Conservation (phyloP, 30 jellyfish, hydroid and myxozoan species). For the Turritopsis dohrnii region DNA sequence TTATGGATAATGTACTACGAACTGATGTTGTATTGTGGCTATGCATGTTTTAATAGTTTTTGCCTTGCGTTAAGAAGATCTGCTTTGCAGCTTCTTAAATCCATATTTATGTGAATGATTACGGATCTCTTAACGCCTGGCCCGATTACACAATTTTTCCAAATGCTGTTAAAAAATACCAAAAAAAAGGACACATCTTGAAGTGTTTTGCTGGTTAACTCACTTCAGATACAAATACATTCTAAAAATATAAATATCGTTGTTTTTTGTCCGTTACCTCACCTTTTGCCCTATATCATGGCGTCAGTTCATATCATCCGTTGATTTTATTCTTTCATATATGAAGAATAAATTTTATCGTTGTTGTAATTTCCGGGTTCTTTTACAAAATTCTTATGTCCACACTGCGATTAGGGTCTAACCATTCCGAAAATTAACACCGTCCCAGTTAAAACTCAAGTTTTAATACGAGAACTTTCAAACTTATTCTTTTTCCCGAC, state of each 20-base stretch:
- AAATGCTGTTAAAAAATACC: constrained; percentile 22
- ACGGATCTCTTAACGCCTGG: background rate
- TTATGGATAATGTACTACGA: constrained; percentile 4
- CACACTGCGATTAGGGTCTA: too few relatives aligned
- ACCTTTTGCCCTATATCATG: too few relatives aligned
- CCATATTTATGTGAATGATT: background rate
- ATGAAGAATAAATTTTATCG: too few relatives aligned
- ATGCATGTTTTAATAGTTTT: background rate
- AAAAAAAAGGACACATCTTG: constrained; percentile 38
- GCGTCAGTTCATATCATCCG: too few relatives aligned
- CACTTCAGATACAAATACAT: background rate
- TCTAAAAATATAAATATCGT: background rate
- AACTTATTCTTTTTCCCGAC: too few relatives aligned
- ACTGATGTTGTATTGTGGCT: background rate
- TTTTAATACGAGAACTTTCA: too few relatives aligned
- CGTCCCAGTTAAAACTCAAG: too few relatives aligned
- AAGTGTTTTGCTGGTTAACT: constrained; percentile 36
- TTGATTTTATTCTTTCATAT: background rate
- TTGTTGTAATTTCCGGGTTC: too few relatives aligned
- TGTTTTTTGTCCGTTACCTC: too few relatives aligned
- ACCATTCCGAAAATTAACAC: too few relatives aligned
- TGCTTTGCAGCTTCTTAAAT: background rate
- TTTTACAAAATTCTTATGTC: too few relatives aligned
- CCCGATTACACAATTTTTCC: background rate
- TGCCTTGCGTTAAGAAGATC: background rate